Base-by-base conservation (phyloP, 2,888 invertebrate genomes). In the Cerceris ruficornis region DNA sequence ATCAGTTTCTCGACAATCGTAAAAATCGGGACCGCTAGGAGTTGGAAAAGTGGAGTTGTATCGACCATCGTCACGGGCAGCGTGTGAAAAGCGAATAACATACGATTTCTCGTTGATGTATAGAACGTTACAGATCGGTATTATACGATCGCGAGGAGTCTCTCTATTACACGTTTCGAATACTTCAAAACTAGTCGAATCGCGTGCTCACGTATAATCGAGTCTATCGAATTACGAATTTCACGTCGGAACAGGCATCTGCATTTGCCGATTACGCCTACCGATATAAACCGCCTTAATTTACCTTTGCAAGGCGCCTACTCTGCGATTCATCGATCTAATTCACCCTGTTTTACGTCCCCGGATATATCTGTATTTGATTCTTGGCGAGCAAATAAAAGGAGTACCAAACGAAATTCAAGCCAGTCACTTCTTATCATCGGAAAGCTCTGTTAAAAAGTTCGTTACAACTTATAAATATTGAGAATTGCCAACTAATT, bases 161-260 rank as follows among this genome's bases (percentile, higher is more conserved):
- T 49, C 17, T 49, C 50, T 41, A 59, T 41, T 41, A 50, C 28
- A 28, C 67, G 52, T 77, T 54, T 77, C 52, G 52, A 50, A 59
- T 50, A 43, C 55, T 61, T 52, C 15, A 42, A 54, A 67, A 28
- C 58, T 52, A 28, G 28, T 54, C 59, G 68, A 69, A 82, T 89
- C 81, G 89, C 89, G 88, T 89, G 89, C 72, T 84, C 73, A 75
- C 80, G 72, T 81, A 81, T 85, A 85, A 89, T 88, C 87, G 86
- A 84, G 81, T 83, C 80, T 88, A 86, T 85, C 82, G 80, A 82
- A 89, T 90, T 87, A 87, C 85, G 81, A 86, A 86, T 87, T 28
- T 86, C 84, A 84, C 86, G 87, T 85, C 84, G 87, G 87, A 89
- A 88, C 85, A 81, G 80, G 80, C 88, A 90, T 85, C 87, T 89